Percentiles rank a stretch among this genome's conserved stretches.
These are phyloP conservation scores for Mastigias papua DNA, from an alignment of 30 jellyfish, hydroid and myxozoan species.

Conservation along the genomic window DNA sequence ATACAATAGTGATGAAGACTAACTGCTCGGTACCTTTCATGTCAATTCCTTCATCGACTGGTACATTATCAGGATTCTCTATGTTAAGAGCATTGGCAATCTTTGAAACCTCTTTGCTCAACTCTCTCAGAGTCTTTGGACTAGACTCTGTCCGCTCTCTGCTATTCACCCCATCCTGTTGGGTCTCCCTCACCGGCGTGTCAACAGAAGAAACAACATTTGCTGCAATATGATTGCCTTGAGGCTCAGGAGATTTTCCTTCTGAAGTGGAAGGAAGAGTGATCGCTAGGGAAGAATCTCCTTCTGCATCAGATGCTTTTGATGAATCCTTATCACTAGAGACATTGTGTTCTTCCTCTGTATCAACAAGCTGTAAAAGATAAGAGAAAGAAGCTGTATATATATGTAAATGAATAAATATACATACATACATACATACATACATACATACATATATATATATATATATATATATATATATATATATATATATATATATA, in stretches of 20 bases:
- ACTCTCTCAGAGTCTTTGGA: conserved; percentile 57
- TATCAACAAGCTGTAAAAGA: conserved; percentile 25
- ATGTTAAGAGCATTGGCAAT: not conserved
- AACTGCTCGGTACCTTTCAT: conserved; percentile 66
- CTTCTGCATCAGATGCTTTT: not conserved
- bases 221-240: not conserved
- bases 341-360: conserved; percentile 6
- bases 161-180: not conserved
- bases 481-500: no score
- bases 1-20: no score
- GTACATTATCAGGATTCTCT: conserved; percentile 13
- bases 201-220: not conserved
- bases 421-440: no score
- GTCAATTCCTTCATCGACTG: conserved; percentile 58
- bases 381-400: no score
- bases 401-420: no score
- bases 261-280: not conserved
- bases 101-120: conserved; percentile 44
- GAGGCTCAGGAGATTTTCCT: not conserved
- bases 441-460: no score
- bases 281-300: not conserved
- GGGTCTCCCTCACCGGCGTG: not conserved
- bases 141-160: conserved; percentile 50
- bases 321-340: conserved; percentile 3
- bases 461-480: no score